Conservation (phyloP, 2,888 invertebrate species). For the Tinea semifulvella region DNA sequence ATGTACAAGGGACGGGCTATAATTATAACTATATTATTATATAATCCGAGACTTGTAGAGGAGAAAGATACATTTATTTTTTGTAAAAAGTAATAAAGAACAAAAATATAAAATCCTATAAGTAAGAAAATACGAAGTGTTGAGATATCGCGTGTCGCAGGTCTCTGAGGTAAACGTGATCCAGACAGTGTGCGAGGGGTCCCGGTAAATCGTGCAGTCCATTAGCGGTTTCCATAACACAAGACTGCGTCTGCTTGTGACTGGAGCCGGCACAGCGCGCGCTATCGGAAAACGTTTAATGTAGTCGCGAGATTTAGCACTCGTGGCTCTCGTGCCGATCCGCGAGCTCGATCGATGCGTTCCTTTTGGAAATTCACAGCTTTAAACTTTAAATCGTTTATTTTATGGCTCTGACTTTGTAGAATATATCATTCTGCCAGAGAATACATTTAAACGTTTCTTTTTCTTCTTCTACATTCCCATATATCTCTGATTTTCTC, state of each 20-base stretch:
- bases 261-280: slow-evolving; percentile 49
- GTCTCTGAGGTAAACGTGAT: background rate
- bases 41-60: too few species aligned
- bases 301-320: slow-evolving; percentile 51
- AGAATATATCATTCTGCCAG: background rate
- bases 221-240: slow-evolving; percentile 54
- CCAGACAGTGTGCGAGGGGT: slow-evolving; percentile 19
- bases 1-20: too few species aligned
- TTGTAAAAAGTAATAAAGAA: too few species aligned
- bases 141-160: background rate
- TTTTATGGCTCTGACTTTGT: slow-evolving; percentile 2
- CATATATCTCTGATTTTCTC: too few species aligned
- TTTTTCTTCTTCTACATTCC: too few species aligned
- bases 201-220: slow-evolving; percentile 49
- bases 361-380: slow-evolving; percentile 10
- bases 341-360: slow-evolving; percentile 21
- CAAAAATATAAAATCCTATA: background rate
- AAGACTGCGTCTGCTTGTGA: slow-evolving; percentile 59
- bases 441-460: background rate
- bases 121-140: background rate
- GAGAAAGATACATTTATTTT: too few species aligned
- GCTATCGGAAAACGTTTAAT: slow-evolving; percentile 62
- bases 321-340: slow-evolving; percentile 23
- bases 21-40: too few species aligned
- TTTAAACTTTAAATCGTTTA: slow-evolving; percentile 11